Base-by-base conservation (phyloP, 2,888 invertebrate genomes). In the Latrodectus elegans region DNA sequence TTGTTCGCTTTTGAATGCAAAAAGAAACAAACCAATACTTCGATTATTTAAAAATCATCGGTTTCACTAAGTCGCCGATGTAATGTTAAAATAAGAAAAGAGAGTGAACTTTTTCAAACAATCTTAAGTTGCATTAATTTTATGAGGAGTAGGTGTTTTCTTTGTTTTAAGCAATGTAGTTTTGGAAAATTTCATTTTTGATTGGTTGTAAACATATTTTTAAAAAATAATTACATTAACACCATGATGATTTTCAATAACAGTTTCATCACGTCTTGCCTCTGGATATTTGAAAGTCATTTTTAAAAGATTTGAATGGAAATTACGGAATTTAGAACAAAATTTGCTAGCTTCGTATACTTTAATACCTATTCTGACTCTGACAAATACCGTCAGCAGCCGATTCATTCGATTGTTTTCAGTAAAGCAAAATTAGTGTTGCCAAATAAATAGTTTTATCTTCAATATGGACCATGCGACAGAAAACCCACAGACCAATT, bases 201-300 rank as follows among this genome's bases (percentile, higher is more conserved):
- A 38, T 38, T 38, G n/a, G 14, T 71, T 12, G 4, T 38, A n/a
- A 15, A n/a, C 12, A 26, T 12, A 17, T 52, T 51, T n/a, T 22
- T 17, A 72, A 17, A 15, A 14, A 38, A 67, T 14, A 67, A 76
- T 91, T 93, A 97, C 97, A 95, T 96, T 94, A 78, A 94, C 94
- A 79, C 97, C 97, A 93, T 96, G 96, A 92, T 96, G 96, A 91
- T 95, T 94, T 90, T 99, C 98, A 89, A 95, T 93, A 89, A 96
- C 94, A 78, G 93, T 81, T 73, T 67, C 74, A 55, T 81, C 81
- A 26, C 81, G 73, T 52, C 26, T 81, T 8, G 53, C 81, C 15
- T 17, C 12, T 8, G 81, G 81, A 73, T 81, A 81, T 12, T 74
- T 73, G 26, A 81, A 81, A 15, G 22, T 10, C 73, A 81, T 74